These are phyloP conservation scores for Apogon hyalosoma DNA, from an alignment of 2,797 vertebrate species.

Conservation along the genomic window DNA sequence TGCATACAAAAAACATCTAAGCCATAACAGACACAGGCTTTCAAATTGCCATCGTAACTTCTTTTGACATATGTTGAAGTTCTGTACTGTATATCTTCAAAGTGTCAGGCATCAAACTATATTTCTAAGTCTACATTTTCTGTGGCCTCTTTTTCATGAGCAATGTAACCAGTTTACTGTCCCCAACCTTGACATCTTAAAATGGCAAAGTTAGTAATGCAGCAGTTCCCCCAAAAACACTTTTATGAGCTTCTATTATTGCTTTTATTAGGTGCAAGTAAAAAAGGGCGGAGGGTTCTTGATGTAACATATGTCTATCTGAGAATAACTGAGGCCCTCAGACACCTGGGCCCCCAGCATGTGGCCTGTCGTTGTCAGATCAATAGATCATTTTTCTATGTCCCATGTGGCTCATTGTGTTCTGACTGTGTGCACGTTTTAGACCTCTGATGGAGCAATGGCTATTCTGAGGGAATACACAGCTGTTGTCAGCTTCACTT, in stretches of 20 bases:
- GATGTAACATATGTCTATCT: constrained; percentile 42
- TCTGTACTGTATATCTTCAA: constrained; percentile 1
- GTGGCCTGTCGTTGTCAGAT: constrained; percentile 62
- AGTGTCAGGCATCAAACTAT: not conserved
- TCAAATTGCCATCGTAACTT: constrained; percentile 15
- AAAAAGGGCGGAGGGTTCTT: constrained; percentile 16
- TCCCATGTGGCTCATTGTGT: constrained; percentile 26
- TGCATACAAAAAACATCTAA: constrained; percentile 30
- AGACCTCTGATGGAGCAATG: constrained; percentile 36
- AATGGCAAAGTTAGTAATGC: constrained; percentile 4
- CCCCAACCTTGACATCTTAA: constrained; percentile 30
- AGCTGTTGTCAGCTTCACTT: constrained; percentile 76
- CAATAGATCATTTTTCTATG: constrained; percentile 65
- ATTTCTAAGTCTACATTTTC: constrained; percentile 25
- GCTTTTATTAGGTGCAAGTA: constrained; percentile 51
- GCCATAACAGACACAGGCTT: constrained; percentile 11
- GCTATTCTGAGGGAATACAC: constrained; percentile 71
- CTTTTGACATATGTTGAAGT: not conserved
- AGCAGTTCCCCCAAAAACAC: constrained; percentile 11
- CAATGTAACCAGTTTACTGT: constrained; percentile 1
- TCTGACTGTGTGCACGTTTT: constrained; percentile 24
- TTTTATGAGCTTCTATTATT: constrained; percentile 57
- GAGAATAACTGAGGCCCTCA: constrained; percentile 59
- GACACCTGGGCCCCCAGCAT: constrained; percentile 59
- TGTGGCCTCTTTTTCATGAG: constrained; percentile 2